Evolutionary conservation across 1,140 invertebrate genomes (phyloP), one percentile per base, ranked within the genome.

Genomic region (Drosophila nasuta): DNA sequence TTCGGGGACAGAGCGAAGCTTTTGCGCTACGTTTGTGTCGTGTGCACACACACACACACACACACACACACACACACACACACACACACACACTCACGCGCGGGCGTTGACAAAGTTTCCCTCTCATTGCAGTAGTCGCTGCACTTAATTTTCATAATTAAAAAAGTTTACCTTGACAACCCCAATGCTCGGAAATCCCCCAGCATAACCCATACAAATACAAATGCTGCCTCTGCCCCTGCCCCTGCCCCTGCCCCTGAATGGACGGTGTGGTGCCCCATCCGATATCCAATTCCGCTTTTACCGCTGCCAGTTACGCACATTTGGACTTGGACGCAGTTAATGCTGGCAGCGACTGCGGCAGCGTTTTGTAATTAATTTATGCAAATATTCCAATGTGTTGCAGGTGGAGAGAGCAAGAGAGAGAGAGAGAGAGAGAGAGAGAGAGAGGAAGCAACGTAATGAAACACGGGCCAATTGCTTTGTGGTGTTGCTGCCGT

Each of bases 131-230:
- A 62, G 72, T 87, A 76, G 72, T 79, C 72, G 66, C 69, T 87
- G 82, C 82, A 87, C 82, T 87, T 87, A 82, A 87, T 87, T 87
- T 87, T 87, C 82, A 87, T 87, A 87, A 87, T 87, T 87, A 87
- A 87, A 87, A 87, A 87, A 87, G 82, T 87, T 87, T 87, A 87
- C 82, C 82, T 87, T 79, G 77, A 72, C 66, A 75, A 87, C 77
- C 72, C 82, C 77, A 58, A 65, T 77, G 67, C 72, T 65, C 51
- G 76, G 45, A 57, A 65, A 51, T 46, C 25, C 60, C 60, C 59
- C 7, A 43, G 56, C 60, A 63, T 41, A 41, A 30, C n/a, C 30
- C 69, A 8, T 25, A 28, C 51, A 38, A 17, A 11, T 30, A 35
- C 28, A 20, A 43, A 33, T 2, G 15, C 6, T n/a, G 33, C 11